phyloP scores from a whole-genome alignment of 2,888 invertebrate genomes.

The Atrina japonica region DNA sequence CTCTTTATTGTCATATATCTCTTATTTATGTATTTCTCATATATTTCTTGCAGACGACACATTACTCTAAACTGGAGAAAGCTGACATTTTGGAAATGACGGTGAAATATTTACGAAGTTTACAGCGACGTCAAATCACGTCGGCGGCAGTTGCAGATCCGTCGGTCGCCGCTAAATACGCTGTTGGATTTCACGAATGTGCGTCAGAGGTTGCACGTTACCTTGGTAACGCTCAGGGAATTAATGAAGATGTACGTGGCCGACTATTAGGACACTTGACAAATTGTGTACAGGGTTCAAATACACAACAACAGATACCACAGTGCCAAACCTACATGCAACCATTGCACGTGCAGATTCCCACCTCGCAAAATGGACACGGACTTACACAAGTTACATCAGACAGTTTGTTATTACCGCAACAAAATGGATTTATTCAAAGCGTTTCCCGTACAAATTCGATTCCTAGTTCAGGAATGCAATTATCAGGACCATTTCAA shows the following conservation, averaged over 20 bases:
- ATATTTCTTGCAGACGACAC: conserved; percentile 77
- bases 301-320: conserved; percentile 34
- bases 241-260: conserved; percentile 66
- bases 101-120: conserved; percentile 73
- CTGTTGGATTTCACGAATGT: conserved; percentile 76
- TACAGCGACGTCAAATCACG: conserved; percentile 71
- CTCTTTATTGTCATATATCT: no score
- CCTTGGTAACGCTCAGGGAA: conserved; percentile 67
- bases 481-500: conserved; percentile 61
- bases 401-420: conserved; percentile 47
- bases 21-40: no score
- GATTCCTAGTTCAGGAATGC: conserved; percentile 25
- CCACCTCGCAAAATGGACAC: conserved; percentile 32
- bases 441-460: neutral
- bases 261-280: conserved; percentile 73
- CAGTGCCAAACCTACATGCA: conserved; percentile 48
- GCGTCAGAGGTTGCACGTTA: conserved; percentile 76
- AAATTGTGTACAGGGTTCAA: conserved; percentile 58
- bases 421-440: conserved; percentile 33
- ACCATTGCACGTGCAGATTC: conserved; percentile 66
- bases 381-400: conserved; percentile 40
- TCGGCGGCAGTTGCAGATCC: conserved; percentile 61
- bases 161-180: conserved; percentile 68
- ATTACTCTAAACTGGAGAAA: conserved; percentile 79
- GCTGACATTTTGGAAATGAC: conserved; percentile 80